Conservation (phyloP, 2,113 vertebrate species). For the Phalacrocorax pelagicus region DNA sequence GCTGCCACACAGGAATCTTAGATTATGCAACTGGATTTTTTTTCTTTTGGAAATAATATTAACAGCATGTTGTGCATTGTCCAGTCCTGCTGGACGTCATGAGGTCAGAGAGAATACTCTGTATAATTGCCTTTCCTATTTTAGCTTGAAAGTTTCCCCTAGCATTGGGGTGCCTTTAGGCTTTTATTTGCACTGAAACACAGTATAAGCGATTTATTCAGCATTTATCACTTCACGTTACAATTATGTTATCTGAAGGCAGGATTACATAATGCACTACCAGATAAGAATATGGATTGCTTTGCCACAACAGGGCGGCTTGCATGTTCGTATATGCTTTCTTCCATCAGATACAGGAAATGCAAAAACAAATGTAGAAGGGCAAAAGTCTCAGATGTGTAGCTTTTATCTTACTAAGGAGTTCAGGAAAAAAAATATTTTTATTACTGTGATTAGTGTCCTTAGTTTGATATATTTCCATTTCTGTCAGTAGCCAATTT, state of each 20-base stretch:
- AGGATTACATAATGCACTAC: not conserved
- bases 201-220: not conserved
- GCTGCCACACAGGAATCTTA: not conserved
- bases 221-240: not conserved
- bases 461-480: not conserved
- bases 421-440: not conserved
- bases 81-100: not conserved
- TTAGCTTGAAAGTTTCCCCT: not conserved
- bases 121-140: not conserved
- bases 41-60: not conserved
- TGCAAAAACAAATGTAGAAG: not conserved
- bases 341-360: not conserved
- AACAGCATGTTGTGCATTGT: not conserved
- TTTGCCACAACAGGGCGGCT: not conserved
- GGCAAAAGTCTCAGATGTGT: not conserved
- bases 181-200: not conserved
- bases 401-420: not conserved
- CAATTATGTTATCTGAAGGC: not conserved
- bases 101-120: not conserved
- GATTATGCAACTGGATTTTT: not conserved
- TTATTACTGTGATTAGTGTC: not conserved
- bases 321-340: not conserved
- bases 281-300: not conserved
- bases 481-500: not conserved
- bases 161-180: not conserved